Evolutionary conservation across 2,113 vertebrate genomes (phyloP).

Genomic region (Lethenteron reissneri): DNA sequence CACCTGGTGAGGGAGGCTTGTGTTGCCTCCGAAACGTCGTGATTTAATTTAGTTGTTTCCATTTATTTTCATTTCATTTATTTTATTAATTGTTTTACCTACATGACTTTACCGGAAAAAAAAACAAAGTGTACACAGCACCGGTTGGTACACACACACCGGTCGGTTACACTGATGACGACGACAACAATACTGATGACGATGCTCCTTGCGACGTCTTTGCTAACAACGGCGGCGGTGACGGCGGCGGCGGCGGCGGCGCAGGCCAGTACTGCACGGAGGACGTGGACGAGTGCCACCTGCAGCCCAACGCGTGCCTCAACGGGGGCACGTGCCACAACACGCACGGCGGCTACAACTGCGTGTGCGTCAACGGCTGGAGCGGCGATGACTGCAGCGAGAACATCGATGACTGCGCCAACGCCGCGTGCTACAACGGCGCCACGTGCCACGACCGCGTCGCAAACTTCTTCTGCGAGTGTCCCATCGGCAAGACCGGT

Average conservation of each 20-base stretch:
- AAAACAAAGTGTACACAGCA: too few relatives aligned
- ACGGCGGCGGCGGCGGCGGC: neutral
- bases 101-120: too few relatives aligned
- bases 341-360: conserved; percentile 67
- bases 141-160: too few relatives aligned
- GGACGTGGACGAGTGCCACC: conserved; percentile 85
- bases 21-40: too few relatives aligned
- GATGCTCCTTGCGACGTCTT: too few relatives aligned
- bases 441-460: conserved; percentile 89
- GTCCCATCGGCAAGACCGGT: conserved; percentile 91
- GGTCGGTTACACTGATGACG: too few relatives aligned
- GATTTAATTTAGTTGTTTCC: too few relatives aligned
- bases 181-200: too few relatives aligned
- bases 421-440: conserved; percentile 68
- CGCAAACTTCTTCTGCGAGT: conserved; percentile 87
- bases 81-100: too few relatives aligned
- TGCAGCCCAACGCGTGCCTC: conserved; percentile 91
- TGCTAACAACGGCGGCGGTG: too few relatives aligned
- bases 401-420: conserved; percentile 90
- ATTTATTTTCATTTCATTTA: too few relatives aligned
- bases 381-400: conserved; percentile 90
- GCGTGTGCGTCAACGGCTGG: conserved; percentile 93
- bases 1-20: too few relatives aligned
- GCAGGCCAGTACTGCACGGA: conserved; percentile 86
- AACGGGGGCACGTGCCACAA: conserved; percentile 96